Evolutionary conservation across 30 jellyfish, hydroid and myxozoan species (phyloP).

Genomic region (Aurelia aurita): DNA sequence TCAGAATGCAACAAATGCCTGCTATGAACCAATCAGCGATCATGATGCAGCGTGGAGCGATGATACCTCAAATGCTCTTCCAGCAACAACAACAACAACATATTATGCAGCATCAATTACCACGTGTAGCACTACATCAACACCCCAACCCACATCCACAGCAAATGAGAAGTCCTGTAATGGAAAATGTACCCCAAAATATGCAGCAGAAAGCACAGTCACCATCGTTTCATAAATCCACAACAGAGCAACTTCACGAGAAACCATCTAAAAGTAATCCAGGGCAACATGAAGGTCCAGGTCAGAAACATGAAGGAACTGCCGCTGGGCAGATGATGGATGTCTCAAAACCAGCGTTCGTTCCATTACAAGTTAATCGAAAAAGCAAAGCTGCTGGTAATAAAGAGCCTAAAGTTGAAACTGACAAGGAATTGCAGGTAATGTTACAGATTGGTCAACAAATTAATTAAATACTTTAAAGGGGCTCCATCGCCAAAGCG

Average conservation of each 20-base stretch:
- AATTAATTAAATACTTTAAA: too few relatives aligned
- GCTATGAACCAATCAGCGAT: neutral
- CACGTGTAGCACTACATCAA: neutral
- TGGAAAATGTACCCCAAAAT: neutral
- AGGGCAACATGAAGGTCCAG: neutral
- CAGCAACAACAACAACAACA: neutral
- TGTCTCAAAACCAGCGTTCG: conserved; percentile 15
- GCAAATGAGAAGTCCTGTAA: neutral
- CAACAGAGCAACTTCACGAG: neutral
- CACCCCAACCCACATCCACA: neutral
- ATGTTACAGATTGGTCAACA: too few relatives aligned
- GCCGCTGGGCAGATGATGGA: neutral
- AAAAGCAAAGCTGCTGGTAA: neutral
- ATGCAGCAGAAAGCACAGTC: neutral
- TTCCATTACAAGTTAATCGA: conserved; percentile 64
- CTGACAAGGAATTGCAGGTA: too few relatives aligned
- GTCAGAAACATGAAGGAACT: neutral
- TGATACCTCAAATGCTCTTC: neutral
- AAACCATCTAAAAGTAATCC: neutral
- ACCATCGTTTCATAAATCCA: neutral
- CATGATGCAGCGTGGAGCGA: conserved; percentile 2
- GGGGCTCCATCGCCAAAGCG: too few relatives aligned
- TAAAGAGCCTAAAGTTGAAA: neutral
- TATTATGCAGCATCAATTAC: neutral
- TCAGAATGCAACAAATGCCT: neutral